These are phyloP conservation scores for Melanostoma scalare DNA, from an alignment of 2,888 invertebrate species.

Conservation along the genomic window DNA sequence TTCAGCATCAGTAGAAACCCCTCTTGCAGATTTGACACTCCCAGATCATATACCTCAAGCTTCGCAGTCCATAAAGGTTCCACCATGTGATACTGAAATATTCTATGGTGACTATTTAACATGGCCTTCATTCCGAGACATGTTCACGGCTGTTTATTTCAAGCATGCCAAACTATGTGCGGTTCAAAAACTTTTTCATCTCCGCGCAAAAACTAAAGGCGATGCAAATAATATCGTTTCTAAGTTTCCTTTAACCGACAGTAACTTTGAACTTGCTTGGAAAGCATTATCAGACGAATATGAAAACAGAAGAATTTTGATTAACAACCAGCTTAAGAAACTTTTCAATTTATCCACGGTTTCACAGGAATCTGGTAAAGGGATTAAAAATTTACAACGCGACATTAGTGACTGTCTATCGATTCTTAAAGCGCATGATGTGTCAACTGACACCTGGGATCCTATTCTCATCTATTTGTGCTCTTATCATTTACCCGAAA, in stretches of 20 bases:
- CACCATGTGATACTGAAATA: slow-evolving; percentile 8
- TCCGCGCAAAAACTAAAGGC: slow-evolving; percentile 17
- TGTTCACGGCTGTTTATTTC: background rate
- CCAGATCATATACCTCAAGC: too few relatives aligned
- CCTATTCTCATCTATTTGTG: background rate
- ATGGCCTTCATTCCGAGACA: slow-evolving; percentile 7
- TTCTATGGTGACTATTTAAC: background rate
- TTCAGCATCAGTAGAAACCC: too few relatives aligned
- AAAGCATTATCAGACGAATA: slow-evolving; percentile 18
- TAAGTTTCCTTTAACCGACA: slow-evolving; percentile 9
- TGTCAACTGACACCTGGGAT: background rate
- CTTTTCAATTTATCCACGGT: slow-evolving; percentile 1
- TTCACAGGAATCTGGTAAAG: background rate
- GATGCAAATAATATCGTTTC: slow-evolving; percentile 28
- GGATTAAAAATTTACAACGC: background rate
- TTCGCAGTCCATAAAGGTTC: background rate
- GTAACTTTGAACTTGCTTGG: slow-evolving; percentile 32
- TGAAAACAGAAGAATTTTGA: slow-evolving; percentile 39
- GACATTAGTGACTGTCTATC: too few relatives aligned
- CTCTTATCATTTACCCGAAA: background rate
- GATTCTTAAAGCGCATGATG: background rate
- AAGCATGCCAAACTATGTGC: slow-evolving; percentile 3
- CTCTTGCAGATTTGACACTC: too few relatives aligned
- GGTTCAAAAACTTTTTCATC: slow-evolving; percentile 33
- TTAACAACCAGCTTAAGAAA: slow-evolving; percentile 27